Base-by-base conservation (phyloP, 2,888 invertebrate genomes). In the Amorpha juglandis region DNA sequence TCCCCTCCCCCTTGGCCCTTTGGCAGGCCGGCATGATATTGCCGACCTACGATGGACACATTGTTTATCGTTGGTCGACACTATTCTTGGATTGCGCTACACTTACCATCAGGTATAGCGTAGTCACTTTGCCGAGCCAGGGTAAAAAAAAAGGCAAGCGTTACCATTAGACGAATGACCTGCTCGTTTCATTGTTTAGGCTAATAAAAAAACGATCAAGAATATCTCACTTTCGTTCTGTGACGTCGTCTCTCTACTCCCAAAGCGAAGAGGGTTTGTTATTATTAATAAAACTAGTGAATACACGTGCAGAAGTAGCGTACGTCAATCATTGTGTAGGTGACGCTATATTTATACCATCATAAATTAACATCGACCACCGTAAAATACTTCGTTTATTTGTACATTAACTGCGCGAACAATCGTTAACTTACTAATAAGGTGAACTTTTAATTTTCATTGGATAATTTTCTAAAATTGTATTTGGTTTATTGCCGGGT, bases 291-390 rank as follows among this genome's bases (percentile, higher is more conserved):
- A 82, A 78, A 71, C 71, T 81, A 76, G 77, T 81, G 83, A 84
- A 85, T 78, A 80, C 83, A 72, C 74, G 80, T 81, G 81, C 81
- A 74, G 82, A 89, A 91, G 91, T 89, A 89, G 88, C 78, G 63
- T 71, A 72, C 82, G 88, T 89, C 89, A 87, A 82, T 88, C 75
- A 74, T 71, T 74, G 74, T 70, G 68, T 73, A 70, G 67, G 51
- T 47, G 52, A 52, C 63, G 71, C 80, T 91, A 90, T 90, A 91
- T 84, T 73, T 67, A 86, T 74, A 68, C 27, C 62, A 70, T 79
- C 86, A 78, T 91, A 86, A 88, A 89, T 91, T 85, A 90, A 81
- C 70, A 78, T 78, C 77, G 71, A 71, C 74, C 69, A 79, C 80
- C 84, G 84, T 89, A 82, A 85, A 88, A 86, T 84, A 82, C 78